Percentiles rank a stretch among this genome's conserved stretches.
Evolutionary conservation across 1,140 invertebrate genomes (phyloP).

Genomic region (Drosophila subobscura): DNA sequence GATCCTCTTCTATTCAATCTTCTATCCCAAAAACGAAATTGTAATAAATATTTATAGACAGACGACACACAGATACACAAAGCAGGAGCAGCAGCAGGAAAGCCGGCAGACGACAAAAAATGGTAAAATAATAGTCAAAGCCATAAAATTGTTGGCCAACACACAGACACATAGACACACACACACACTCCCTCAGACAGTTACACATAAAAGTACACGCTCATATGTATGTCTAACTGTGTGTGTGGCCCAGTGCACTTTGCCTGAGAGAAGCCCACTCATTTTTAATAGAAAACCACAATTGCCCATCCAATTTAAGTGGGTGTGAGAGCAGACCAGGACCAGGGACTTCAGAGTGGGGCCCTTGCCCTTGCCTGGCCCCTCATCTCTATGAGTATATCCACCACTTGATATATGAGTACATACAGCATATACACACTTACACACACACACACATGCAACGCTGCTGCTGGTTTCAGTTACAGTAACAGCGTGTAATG

Average conservation of each 20-base stretch:
- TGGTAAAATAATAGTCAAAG: slow-evolving; percentile 55
- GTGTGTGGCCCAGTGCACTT: slow-evolving; percentile 44
- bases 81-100: slow-evolving; percentile 14
- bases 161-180: slow-evolving; percentile 6
- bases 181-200: slow-evolving; percentile 11
- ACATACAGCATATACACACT: too few relatives aligned
- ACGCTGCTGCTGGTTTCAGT: slow-evolving; percentile 1
- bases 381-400: neutral
- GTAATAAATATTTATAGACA: slow-evolving; percentile 73
- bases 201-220: neutral
- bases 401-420: too few relatives aligned
- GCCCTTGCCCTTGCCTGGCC: neutral
- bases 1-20: slow-evolving; percentile 48
- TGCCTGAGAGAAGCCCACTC: slow-evolving; percentile 40
- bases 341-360: neutral
- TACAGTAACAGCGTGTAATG: slow-evolving; percentile 21
- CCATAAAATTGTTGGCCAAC: slow-evolving; percentile 61
- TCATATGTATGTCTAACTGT: slow-evolving; percentile 11
- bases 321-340: slow-evolving; percentile 20
- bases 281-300: slow-evolving; percentile 64
- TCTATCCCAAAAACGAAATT: slow-evolving; percentile 42
- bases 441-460: too few relatives aligned
- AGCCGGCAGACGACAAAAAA: slow-evolving; percentile 7
- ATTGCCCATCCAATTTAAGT: slow-evolving; percentile 56
- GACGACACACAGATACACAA: slow-evolving; percentile 19